phyloP scores from a whole-genome alignment of 2,888 invertebrate genomes.

The Bellardia bayeri region DNA sequence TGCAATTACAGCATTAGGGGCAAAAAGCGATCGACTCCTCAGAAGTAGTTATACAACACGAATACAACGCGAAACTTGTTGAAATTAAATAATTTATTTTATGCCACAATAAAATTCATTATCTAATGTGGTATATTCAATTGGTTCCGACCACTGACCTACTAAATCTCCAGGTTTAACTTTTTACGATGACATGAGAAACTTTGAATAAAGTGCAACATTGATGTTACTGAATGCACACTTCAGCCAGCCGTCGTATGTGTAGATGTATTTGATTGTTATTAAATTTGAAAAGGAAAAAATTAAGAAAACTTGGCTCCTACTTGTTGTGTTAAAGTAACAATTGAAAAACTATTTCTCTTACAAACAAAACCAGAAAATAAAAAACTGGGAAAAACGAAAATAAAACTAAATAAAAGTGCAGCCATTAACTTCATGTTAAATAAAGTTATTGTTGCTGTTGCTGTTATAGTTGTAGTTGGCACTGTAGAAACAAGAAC shows the following conservation, averaged over 20 bases:
- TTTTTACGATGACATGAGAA: too few relatives aligned
- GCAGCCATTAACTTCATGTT: slow-evolving; percentile 75
- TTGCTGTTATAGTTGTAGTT: slow-evolving; percentile 22
- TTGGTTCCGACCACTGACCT: too few relatives aligned
- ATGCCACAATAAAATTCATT: too few relatives aligned
- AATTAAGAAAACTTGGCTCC: slow-evolving; percentile 32
- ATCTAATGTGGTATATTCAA: too few relatives aligned
- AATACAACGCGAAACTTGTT: too few relatives aligned
- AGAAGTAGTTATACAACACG: too few relatives aligned
- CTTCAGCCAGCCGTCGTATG: neutral
- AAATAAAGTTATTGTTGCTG: slow-evolving; percentile 72
- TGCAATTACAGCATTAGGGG: too few relatives aligned
- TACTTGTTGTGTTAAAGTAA: slow-evolving; percentile 54
- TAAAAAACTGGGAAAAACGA: neutral
- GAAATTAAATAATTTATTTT: too few relatives aligned
- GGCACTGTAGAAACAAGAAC: slow-evolving; percentile 31
- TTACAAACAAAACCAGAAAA: slow-evolving; percentile 7
- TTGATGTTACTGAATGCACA: too few relatives aligned
- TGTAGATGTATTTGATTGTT: neutral
- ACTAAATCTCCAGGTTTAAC: too few relatives aligned
- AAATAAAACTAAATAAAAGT: slow-evolving; percentile 33
- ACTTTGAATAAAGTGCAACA: too few relatives aligned
- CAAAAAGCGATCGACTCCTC: too few relatives aligned
- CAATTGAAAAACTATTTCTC: slow-evolving; percentile 52
- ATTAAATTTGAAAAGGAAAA: neutral